Conservation (phyloP, 1,140 invertebrate species). For the Anoplolepis gracilipes region DNA sequence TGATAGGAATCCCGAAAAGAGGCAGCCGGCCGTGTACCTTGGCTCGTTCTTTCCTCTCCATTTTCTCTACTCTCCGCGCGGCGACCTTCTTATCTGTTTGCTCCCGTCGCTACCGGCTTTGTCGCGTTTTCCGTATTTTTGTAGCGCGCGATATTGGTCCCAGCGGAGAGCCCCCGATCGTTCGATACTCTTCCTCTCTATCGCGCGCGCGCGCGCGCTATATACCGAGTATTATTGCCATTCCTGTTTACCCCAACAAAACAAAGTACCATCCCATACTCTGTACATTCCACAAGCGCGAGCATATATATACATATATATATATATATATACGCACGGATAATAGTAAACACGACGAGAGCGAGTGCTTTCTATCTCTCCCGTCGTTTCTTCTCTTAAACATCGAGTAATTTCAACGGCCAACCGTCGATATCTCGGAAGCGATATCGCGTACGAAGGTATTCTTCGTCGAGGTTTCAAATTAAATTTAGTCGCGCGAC, state of each 20-base stretch:
- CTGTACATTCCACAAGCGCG: slow-evolving; percentile 8
- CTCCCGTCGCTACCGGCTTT: slow-evolving; percentile 38
- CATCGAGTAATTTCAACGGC: slow-evolving; percentile 65
- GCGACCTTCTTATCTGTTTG: slow-evolving; percentile 34
- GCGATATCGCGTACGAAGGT: slow-evolving; percentile 30
- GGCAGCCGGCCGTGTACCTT: not conserved
- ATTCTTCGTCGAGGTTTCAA: slow-evolving; percentile 42
- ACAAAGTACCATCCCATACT: slow-evolving; percentile 41
- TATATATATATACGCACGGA: no score
- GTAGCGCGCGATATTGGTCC: slow-evolving; percentile 68
- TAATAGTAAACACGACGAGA: slow-evolving; percentile 30
- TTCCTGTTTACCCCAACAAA: slow-evolving; percentile 72
- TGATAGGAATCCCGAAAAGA: not conserved
- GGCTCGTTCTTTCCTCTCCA: slow-evolving; percentile 4
- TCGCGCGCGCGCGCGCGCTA: not conserved
- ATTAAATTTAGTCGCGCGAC: slow-evolving; percentile 65
- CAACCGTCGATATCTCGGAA: slow-evolving; percentile 25
- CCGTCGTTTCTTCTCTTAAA: slow-evolving; percentile 54
- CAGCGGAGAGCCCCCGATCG: slow-evolving; percentile 31
- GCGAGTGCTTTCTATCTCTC: not conserved
- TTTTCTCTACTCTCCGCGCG: slow-evolving; percentile 22
- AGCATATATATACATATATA: slow-evolving; percentile 51
- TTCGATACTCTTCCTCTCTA: slow-evolving; percentile 57
- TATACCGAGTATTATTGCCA: slow-evolving; percentile 72
- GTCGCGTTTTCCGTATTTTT: slow-evolving; percentile 61